These are phyloP conservation scores for Encarsia formosa DNA, from an alignment of 2,888 invertebrate genomes.

Conservation along the genomic window DNA sequence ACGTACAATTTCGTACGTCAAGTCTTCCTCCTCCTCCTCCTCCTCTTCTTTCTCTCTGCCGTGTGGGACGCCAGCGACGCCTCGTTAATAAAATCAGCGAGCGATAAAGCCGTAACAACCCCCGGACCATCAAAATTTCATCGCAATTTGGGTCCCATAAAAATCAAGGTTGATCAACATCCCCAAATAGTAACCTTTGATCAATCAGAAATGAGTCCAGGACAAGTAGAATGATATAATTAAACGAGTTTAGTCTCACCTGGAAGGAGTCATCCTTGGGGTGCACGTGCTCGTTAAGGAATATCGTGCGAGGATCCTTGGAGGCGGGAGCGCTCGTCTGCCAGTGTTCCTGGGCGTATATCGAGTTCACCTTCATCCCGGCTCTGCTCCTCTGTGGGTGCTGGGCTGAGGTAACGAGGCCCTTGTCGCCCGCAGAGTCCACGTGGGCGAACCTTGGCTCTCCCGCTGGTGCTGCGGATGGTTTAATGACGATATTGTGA, in stretches of 20 bases:
- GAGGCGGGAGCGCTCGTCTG: constrained; percentile 20
- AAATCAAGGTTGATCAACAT: no score
- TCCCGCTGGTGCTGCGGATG: constrained; percentile 35
- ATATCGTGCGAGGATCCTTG: constrained; percentile 40
- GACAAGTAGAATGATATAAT: no score
- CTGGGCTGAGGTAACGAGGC: neutral
- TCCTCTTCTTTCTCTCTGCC: no score
- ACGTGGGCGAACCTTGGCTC: constrained; percentile 33
- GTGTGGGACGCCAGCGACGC: no score
- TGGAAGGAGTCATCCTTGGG: constrained; percentile 38
- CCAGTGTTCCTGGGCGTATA: constrained; percentile 48
- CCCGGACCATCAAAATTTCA: no score
- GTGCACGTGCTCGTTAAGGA: constrained; percentile 42
- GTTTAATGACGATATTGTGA: constrained; percentile 11
- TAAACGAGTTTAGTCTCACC: constrained; percentile 36
- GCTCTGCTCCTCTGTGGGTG: constrained; percentile 17
- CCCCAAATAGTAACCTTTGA: no score
- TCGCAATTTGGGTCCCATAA: no score
- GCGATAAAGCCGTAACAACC: no score
- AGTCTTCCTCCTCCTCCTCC: no score
- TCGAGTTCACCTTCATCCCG: constrained; percentile 48
- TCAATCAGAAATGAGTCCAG: no score
- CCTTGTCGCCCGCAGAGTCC: constrained; percentile 20
- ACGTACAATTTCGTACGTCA: no score
- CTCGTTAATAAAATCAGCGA: no score